phyloP scores from a whole-genome alignment of 2,888 invertebrate genomes.

The Acleris sparsana region DNA sequence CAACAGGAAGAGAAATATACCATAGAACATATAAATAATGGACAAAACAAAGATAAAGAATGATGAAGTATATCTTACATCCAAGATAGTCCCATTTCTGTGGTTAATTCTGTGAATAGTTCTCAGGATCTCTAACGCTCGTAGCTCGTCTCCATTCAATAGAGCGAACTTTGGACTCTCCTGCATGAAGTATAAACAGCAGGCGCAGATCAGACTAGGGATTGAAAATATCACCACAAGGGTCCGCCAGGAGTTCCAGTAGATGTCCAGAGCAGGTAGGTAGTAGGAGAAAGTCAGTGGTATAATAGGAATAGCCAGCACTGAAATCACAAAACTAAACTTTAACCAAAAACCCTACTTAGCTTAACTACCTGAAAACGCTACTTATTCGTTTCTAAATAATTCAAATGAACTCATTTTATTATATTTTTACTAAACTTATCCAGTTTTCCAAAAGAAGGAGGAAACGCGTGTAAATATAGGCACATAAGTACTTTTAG shows the following conservation, averaged over 20 bases:
- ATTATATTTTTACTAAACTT: no score
- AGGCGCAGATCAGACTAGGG: conserved; percentile 84
- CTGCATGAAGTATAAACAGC: conserved; percentile 83
- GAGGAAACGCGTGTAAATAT: no score
- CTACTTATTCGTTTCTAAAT: no score
- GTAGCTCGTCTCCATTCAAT: conserved; percentile 80
- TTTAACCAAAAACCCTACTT: no score
- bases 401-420: no score
- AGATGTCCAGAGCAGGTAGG: conserved; percentile 70
- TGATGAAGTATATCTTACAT: not conserved
- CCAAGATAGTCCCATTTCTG: conserved; percentile 33
- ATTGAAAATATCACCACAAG: conserved; percentile 86
- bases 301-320: conserved; percentile 85
- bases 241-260: conserved; percentile 89
- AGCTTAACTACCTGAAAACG: no score
- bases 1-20: not conserved
- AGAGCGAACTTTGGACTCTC: conserved; percentile 91
- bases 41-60: not conserved
- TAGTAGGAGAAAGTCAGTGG: conserved; percentile 76
- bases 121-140: conserved; percentile 76
- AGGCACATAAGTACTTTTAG: no score
- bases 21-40: not conserved
- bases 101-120: conserved; percentile 62
- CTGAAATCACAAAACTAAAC: conserved; percentile 56
- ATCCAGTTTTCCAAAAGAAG: no score